These are phyloP conservation scores for Telenomus remus DNA, from an alignment of 1,140 invertebrate genomes.

Conservation along the genomic window DNA sequence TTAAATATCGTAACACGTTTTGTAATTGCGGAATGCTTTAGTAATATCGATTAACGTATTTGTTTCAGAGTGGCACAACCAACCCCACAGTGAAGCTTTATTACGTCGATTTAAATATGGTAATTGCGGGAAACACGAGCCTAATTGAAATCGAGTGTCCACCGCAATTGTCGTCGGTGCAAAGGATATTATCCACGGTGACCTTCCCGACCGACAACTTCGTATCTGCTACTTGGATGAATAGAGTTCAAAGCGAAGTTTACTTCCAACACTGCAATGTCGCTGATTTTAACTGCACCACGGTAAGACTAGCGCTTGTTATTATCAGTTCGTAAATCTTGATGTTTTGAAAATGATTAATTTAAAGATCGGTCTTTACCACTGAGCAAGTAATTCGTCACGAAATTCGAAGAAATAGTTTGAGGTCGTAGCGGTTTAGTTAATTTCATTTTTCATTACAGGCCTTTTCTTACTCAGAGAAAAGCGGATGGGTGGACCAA, in stretches of 20 bases:
- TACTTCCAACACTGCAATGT: constrained; percentile 77
- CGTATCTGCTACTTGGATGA: constrained; percentile 87
- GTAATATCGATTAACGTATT: constrained; percentile 22
- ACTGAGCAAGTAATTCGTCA: not conserved
- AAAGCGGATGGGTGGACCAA: constrained; percentile 84
- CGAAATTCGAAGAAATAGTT: not conserved
- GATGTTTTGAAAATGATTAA: not conserved
- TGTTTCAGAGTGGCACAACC: constrained; percentile 81
- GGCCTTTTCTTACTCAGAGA: constrained; percentile 67
- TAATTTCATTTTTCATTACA: constrained; percentile 37
- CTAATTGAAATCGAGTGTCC: constrained; percentile 74
- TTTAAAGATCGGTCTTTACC: not conserved
- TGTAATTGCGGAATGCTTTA: constrained; percentile 11
- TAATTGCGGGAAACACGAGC: constrained; percentile 68
- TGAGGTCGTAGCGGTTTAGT: not conserved
- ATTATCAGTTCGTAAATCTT: not conserved
- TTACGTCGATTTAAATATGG: constrained; percentile 78
- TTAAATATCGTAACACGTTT: not conserved
- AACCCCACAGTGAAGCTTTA: constrained; percentile 85
- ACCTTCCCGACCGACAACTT: constrained; percentile 84
- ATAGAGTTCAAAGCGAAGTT: constrained; percentile 87
- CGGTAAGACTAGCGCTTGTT: constrained; percentile 63
- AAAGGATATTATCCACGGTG: constrained; percentile 84
- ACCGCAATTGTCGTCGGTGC: constrained; percentile 68
- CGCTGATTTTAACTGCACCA: constrained; percentile 71